Evolutionary conservation across 2,113 vertebrate species (phyloP).

Genomic region (Epinephelus fuscoguttatus): DNA sequence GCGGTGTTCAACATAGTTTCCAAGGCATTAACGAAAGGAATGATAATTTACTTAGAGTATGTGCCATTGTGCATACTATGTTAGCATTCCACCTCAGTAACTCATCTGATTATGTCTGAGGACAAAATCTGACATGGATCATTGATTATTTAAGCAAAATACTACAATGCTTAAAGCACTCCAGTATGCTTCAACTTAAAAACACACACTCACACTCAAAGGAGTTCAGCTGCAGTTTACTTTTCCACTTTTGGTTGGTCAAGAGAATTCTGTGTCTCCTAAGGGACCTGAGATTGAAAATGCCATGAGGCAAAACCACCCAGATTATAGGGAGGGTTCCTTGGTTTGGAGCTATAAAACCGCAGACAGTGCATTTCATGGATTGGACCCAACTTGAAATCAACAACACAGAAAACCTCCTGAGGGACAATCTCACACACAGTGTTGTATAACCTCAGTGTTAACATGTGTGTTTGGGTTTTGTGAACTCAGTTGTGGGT

Average conservation of each 20-base stretch:
- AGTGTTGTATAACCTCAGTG: conserved; percentile 24
- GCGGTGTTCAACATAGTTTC: conserved; percentile 41
- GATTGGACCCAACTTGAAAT: conserved; percentile 48
- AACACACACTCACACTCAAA: background rate
- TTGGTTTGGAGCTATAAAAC: conserved; percentile 45
- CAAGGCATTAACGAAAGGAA: conserved; percentile 33
- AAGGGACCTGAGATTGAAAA: conserved; percentile 25
- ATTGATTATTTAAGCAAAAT: conserved; percentile 19
- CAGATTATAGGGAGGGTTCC: conserved; percentile 53
- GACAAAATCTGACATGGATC: conserved; percentile 24
- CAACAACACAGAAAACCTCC: conserved; percentile 32
- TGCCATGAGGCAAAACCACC: conserved; percentile 23
- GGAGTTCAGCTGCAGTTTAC: conserved; percentile 49
- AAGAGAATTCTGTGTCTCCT: conserved; percentile 20
- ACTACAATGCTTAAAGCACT: conserved; percentile 2
- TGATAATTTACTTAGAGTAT: conserved; percentile 41
- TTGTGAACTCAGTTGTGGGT: background rate
- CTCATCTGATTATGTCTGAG: conserved; percentile 12
- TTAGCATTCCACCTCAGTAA: conserved; percentile 42
- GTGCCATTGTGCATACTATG: conserved; percentile 12
- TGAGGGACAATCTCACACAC: conserved; percentile 1
- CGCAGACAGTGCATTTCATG: conserved; percentile 20
- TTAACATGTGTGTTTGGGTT: conserved; percentile 30
- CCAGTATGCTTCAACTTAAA: background rate
- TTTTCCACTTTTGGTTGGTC: conserved; percentile 32